Evolutionary conservation across 2,888 invertebrate genomes (phyloP), one percentile per base, ranked within the genome.

Genomic region (Germaria angustata): DNA sequence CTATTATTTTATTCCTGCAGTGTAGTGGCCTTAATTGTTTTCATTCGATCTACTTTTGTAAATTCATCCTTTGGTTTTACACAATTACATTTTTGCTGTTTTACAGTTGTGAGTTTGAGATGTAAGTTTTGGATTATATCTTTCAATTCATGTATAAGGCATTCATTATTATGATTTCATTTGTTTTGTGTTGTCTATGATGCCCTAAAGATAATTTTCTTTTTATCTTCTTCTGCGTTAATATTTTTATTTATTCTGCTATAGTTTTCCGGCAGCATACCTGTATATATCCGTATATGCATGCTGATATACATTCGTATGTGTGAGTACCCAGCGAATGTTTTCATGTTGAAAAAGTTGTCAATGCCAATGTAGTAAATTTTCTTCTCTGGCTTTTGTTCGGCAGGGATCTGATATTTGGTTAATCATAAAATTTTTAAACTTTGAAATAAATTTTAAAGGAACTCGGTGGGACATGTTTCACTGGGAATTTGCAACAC

Each of bases 91-190:
- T 71, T 71, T 32, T 71, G 46, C 22, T 39, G n/a, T 22, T 49
- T 72, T 22, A 24, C 49, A 44, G 20, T 51, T 49, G 36, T n/a
- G 49, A 39, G 44, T 46, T 2, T 22, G 15, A 15, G 24, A 22
- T 51, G 15, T 44, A 22, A 36, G 32, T 61, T 57, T 75, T 49
- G 9, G n/a, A 65, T 55, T 39, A 28, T 66, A 49, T 66, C 66
- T 39, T 57, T 76, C 57, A 49, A 66, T 66, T 17, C 75, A 46
- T 76, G 17, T 66, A 57, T 57, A 49, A 49, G 36, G 75, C 53
- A 76, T 76, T 76, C 66, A 66, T 76, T 77, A 53, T 69, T 77
- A 69, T 69, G 77, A 69, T 61, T 77, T 77, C 69, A 69, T 77
- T 77, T 77, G 69, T 77, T 69, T 77, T 69, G 28, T 49, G 51